A percentile compares a stretch with the other conserved stretches of the same genome.
phyloP scores from a whole-genome alignment of 2,113 vertebrate species.

The Ornithorhynchus anatinus region DNA sequence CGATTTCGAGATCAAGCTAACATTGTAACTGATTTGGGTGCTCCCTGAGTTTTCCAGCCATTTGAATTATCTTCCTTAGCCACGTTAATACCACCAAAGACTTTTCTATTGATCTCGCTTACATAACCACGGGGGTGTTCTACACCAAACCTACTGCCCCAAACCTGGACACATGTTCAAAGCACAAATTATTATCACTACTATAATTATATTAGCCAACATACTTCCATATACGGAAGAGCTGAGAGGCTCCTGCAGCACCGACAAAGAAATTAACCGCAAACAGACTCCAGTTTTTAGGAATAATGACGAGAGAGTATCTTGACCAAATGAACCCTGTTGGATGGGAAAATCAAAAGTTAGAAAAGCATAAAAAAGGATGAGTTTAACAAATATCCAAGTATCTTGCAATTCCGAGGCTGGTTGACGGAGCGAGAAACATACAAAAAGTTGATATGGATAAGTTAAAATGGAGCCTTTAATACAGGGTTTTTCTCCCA shows the following conservation, averaged over 20 bases:
- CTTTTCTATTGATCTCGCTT: no score
- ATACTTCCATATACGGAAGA: slow-evolving; percentile 94
- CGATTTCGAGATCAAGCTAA: no score
- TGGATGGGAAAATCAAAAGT: slow-evolving; percentile 11
- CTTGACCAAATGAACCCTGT: slow-evolving; percentile 97
- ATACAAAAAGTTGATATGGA: no score
- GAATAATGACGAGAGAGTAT: slow-evolving; percentile 97
- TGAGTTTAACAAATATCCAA: no score
- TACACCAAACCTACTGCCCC: no score
- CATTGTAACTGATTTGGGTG: neutral
- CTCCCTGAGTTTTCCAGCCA: neutral
- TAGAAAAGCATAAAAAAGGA: neutral
- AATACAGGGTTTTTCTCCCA: neutral
- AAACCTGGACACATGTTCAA: no score
- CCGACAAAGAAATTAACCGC: slow-evolving; percentile 97
- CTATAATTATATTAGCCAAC: slow-evolving; percentile 28
- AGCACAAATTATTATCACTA: no score
- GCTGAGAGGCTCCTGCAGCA: slow-evolving; percentile 86
- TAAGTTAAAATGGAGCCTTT: no score
- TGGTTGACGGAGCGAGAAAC: no score
- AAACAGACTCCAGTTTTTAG: slow-evolving; percentile 98
- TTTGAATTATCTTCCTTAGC: neutral
- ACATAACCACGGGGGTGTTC: no score
- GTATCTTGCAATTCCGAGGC: no score
- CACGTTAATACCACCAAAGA: no score